Percentiles rank a stretch among this genome's conserved stretches.
Conservation (phyloP, 2,888 invertebrate species). For the Pteria penguin region DNA sequence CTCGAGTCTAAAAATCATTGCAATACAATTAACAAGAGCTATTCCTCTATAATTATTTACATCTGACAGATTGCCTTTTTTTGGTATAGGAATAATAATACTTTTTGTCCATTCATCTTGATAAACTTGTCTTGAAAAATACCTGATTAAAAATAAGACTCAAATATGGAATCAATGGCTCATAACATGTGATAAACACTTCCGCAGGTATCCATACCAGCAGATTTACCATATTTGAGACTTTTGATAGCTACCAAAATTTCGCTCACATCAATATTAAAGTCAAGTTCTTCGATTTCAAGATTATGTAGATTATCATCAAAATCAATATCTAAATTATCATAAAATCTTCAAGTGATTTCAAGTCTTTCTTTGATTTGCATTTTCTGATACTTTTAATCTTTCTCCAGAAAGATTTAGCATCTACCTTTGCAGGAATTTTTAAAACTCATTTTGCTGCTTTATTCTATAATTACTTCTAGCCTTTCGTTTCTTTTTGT, state of each 20-base stretch:
- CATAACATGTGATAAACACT: slow-evolving; percentile 13
- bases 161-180: slow-evolving; percentile 8
- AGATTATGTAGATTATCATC: not conserved
- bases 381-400: not conserved
- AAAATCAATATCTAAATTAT: not conserved
- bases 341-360: not conserved
- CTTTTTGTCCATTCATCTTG: slow-evolving; percentile 27
- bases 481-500: not conserved
- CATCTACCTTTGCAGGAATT: not conserved
- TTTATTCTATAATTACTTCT: not conserved
- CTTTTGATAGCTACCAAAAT: slow-evolving; percentile 5
- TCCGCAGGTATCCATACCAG: slow-evolving; percentile 20
- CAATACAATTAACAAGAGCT: slow-evolving; percentile 35
- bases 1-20: slow-evolving; percentile 30
- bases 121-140: slow-evolving; percentile 30
- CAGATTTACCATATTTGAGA: slow-evolving; percentile 23
- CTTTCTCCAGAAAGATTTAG: not conserved
- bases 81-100: slow-evolving; percentile 38
- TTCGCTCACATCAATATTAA: slow-evolving; percentile 5
- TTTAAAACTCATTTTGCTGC: not conserved
- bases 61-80: slow-evolving; percentile 33
- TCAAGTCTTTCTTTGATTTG: not conserved
- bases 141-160: slow-evolving; percentile 28
- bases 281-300: slow-evolving; percentile 2
- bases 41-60: slow-evolving; percentile 39